Evolutionary conservation across 2,888 invertebrate species (phyloP).

Genomic region (Drosophila birchii): DNA sequence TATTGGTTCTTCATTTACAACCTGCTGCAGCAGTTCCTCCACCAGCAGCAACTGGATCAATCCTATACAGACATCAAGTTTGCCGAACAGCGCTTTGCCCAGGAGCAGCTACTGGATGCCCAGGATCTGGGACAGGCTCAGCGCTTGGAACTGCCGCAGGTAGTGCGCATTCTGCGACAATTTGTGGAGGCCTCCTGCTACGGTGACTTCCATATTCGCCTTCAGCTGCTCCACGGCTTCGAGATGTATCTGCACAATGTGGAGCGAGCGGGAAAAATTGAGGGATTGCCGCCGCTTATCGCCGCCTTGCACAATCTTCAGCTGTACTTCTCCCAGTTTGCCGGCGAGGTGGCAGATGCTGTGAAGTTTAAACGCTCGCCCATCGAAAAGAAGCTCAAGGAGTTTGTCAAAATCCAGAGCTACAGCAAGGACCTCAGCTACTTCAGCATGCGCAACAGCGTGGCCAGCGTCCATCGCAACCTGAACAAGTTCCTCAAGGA

Average conservation of each 20-base stretch:
- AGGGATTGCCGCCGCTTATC: slow-evolving; percentile 83
- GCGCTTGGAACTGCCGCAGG: slow-evolving; percentile 69
- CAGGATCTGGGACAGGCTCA: slow-evolving; percentile 63
- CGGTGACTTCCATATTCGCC: slow-evolving; percentile 92
- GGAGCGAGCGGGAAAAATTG: slow-evolving; percentile 49
- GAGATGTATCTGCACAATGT: slow-evolving; percentile 91
- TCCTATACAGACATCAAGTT: slow-evolving; percentile 72
- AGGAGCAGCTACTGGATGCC: slow-evolving; percentile 67
- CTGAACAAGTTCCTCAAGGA: slow-evolving; percentile 94
- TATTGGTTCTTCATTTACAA: slow-evolving; percentile 97
- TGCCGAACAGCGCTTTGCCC: slow-evolving; percentile 75
- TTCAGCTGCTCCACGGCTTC: slow-evolving; percentile 91
- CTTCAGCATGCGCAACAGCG: slow-evolving; percentile 95
- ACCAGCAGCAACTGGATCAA: slow-evolving; percentile 74
- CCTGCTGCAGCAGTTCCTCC: slow-evolving; percentile 88
- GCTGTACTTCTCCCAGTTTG: slow-evolving; percentile 93
- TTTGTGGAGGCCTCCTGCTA: slow-evolving; percentile 94
- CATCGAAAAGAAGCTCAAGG: slow-evolving; percentile 95
- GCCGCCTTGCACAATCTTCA: slow-evolving; percentile 92
- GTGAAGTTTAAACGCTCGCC: slow-evolving; percentile 90
- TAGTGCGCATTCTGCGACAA: slow-evolving; percentile 88
- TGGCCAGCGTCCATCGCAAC: slow-evolving; percentile 94
- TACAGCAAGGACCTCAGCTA: slow-evolving; percentile 98
- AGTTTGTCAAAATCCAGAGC: slow-evolving; percentile 96
- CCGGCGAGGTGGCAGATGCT: slow-evolving; percentile 87